Evolutionary conservation across 2,888 invertebrate species (phyloP).

Genomic region (Leptopilina syphax): DNA sequence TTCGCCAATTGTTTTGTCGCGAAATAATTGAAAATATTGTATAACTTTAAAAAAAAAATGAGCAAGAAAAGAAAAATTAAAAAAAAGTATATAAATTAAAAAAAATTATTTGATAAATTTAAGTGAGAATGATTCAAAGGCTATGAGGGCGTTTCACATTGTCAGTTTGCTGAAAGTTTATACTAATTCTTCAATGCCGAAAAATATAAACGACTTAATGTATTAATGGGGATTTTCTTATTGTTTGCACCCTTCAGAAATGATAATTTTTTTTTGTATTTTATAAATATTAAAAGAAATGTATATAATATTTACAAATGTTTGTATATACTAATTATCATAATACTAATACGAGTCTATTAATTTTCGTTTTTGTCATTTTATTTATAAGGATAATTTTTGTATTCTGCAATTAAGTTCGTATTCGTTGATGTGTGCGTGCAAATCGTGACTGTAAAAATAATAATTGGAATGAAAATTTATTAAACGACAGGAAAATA

Average conservation of each 20-base stretch:
- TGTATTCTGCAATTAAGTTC: neutral
- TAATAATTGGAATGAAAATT: neutral
- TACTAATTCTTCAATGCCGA: conserved; percentile 37
- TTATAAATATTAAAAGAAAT: too few species aligned
- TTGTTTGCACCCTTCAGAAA: neutral
- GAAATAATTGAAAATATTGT: neutral
- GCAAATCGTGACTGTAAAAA: conserved; percentile 10
- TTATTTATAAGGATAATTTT: neutral
- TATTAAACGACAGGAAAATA: neutral
- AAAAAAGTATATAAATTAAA: neutral
- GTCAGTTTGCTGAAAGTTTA: conserved; percentile 39
- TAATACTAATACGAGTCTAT: too few species aligned
- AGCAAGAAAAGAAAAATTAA: neutral
- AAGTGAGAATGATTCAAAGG: conserved; percentile 13
- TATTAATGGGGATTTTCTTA: neutral
- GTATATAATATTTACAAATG: too few species aligned
- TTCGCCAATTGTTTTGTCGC: too few species aligned
- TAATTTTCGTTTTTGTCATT: too few species aligned
- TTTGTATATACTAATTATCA: too few species aligned
- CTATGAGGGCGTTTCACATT: conserved; percentile 32
- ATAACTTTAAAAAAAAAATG: neutral
- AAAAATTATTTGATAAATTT: conserved; percentile 29
- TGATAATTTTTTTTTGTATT: too few species aligned
- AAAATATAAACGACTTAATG: conserved; percentile 39
- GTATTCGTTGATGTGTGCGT: neutral